Evolutionary conservation across 2,888 invertebrate species (phyloP), one percentile per base, ranked within the genome.

Genomic region (Melanargia galathea): DNA sequence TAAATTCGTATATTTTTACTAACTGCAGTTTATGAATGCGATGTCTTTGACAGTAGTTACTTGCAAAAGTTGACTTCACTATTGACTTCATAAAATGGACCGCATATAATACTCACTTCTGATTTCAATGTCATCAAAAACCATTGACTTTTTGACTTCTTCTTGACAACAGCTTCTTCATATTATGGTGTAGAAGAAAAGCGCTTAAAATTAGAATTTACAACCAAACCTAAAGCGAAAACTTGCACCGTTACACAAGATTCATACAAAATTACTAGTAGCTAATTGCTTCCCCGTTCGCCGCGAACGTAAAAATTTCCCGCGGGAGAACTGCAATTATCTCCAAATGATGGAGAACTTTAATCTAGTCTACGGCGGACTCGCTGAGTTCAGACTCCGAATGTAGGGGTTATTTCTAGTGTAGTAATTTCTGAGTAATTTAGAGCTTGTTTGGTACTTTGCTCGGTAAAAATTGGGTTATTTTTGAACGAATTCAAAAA

Each of bases 291-390:
- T 26, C 38, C 33, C 57, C 35, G 60, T 60, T 66, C 40, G 59
- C 60, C 63, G 60, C 57, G 60, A 40, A 63, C 57, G 52, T 66
- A 63, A 66, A 66, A 55, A 57, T 59, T 69, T 65, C 69, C 65
- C 65, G 40, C 58, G 65, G 69, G 64, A 63, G 54, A 64, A 63
- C 59, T 65, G 49, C 62, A 63, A 67, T 65, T 64, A 65, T 62
- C 49, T 58, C 33, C 65, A 58, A 63, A 63, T 66, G 65, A 66
- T 63, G 60, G 60, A 60, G 57, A 63, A 63, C 60, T 63, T 58
- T 62, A 62, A 62, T 65, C 65, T 58, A 43, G 40, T 43, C 40
- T 40, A 55, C 33, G 2, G 40, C 11, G 11, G 11, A 8, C 35
- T 1, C 18, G 11, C 18, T 18, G 45, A 18, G 43, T 10, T 16